These are phyloP conservation scores for Rhimphoctona megacephalus DNA, from an alignment of 2,888 invertebrate species.

Conservation along the genomic window DNA sequence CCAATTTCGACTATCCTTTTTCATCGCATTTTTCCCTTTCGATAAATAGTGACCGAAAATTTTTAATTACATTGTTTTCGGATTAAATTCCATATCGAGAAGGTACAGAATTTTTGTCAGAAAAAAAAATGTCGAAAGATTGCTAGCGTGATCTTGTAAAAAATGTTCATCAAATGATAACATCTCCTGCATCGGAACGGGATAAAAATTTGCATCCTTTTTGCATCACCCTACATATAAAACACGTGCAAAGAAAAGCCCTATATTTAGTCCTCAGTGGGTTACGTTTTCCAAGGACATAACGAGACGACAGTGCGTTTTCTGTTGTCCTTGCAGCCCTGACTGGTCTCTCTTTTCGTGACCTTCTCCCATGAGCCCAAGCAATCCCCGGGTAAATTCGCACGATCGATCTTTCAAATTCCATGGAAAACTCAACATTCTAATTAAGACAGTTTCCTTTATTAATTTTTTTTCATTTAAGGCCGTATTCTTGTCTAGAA, in stretches of 20 bases:
- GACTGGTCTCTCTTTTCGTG: slow-evolving; percentile 19
- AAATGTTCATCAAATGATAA: background rate
- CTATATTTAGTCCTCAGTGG: background rate
- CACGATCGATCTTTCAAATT: slow-evolving; percentile 47
- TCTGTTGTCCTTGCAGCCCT: slow-evolving; percentile 36
- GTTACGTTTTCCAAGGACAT: slow-evolving; percentile 41
- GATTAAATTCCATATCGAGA: background rate
- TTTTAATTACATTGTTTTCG: too few species aligned
- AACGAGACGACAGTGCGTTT: slow-evolving; percentile 32
- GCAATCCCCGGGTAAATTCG: slow-evolving; percentile 48
- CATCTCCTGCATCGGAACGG: background rate
- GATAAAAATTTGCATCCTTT: background rate
- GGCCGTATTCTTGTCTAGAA: too few species aligned
- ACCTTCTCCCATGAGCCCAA: slow-evolving; percentile 11
- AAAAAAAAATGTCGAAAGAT: background rate
- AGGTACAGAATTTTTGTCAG: background rate
- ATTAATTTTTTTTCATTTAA: background rate
- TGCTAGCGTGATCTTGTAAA: too few species aligned
- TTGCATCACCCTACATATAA: background rate
- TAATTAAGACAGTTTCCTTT: background rate
- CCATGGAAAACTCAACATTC: background rate
- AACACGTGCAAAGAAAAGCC: background rate
- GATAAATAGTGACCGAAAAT: too few species aligned
- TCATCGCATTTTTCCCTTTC: background rate
- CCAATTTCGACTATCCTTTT: background rate